phyloP scores from a whole-genome alignment of 53 echinoderm and acorn worm species.

The Holothuria leucospilota region DNA sequence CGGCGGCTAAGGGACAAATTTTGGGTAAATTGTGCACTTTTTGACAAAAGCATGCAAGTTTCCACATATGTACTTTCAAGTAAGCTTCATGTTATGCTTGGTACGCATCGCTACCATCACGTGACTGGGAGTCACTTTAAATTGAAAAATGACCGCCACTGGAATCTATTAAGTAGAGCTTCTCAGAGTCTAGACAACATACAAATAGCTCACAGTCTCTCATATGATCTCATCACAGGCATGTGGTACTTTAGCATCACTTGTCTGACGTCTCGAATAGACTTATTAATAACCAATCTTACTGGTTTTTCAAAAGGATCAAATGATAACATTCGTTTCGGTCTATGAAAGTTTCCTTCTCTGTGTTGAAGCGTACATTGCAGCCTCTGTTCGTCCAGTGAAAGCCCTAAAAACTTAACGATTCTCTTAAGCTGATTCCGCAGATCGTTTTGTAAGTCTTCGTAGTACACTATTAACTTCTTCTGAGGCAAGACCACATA shows the following conservation, averaged over 20 bases:
- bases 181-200: too few relatives aligned
- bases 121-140: too few relatives aligned
- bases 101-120: too few relatives aligned
- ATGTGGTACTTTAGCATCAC: not conserved
- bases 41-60: too few relatives aligned
- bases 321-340: not conserved
- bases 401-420: not conserved
- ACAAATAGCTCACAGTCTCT: not conserved
- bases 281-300: not conserved
- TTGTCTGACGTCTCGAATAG: not conserved
- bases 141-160: too few relatives aligned
- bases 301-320: not conserved
- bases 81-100: too few relatives aligned
- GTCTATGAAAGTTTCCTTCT: conserved; percentile 15
- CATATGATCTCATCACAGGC: conserved; percentile 5
- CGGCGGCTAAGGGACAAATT: too few relatives aligned
- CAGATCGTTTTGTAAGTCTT: not conserved
- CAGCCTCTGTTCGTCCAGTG: not conserved
- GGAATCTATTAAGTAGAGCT: too few relatives aligned
- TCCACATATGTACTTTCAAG: too few relatives aligned
- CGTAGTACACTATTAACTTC: not conserved
- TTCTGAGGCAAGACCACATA: not conserved
- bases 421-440: not conserved
- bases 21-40: too few relatives aligned
- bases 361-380: not conserved